Evolutionary conservation across 2,797 vertebrate species (phyloP), one percentile per base, ranked within the genome.

Genomic region (Pyrocephalus nanus): DNA sequence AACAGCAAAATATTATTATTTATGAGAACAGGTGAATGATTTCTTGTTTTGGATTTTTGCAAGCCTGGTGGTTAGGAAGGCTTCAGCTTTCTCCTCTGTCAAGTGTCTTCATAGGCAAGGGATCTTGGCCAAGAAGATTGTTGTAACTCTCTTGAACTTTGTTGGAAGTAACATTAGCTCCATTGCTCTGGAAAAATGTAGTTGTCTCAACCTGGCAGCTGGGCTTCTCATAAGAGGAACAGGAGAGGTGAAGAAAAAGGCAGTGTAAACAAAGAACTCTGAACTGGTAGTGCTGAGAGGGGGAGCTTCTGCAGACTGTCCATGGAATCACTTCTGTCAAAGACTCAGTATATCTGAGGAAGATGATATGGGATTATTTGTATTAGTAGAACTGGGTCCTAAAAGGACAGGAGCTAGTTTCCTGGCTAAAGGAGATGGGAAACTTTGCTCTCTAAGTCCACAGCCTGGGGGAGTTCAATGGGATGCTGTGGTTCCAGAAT

Each of bases 1-100:
- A 53, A 48, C 22, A 79, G 21, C 8, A 30, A 92, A 84, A 2
- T 58, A 26, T 16, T n/a, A 17, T 86, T 88, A 55, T 83, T 90
- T 86, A 65, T 53, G 9, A 81, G 14, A 57, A 69, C 25, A 79
- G 72, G 20, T 6, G 3, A 82, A 66, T 71, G 36, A 82, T 72
- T 67, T 90, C 17, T 85, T 85, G 19, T 27, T 69, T 61, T 74
- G 72, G 36, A 76, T 85, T 91, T 95, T 93, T 94, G 64, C 36
- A 89, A 74, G 27, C 34, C 27, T 87, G 38, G 12, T 54, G 9
- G 23, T 64, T 81, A 71, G 40, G 50, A 89, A 54, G 15, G 20
- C n/a, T 83, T 74, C 47, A 34, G 47, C 47, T 78, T 80, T 90
- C 70, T 91, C 38, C 7, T 64, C 23, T 82, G 23, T 53, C 60